Evolutionary conservation across 2,888 invertebrate genomes (phyloP).

Genomic region (Pammene aurita): DNA sequence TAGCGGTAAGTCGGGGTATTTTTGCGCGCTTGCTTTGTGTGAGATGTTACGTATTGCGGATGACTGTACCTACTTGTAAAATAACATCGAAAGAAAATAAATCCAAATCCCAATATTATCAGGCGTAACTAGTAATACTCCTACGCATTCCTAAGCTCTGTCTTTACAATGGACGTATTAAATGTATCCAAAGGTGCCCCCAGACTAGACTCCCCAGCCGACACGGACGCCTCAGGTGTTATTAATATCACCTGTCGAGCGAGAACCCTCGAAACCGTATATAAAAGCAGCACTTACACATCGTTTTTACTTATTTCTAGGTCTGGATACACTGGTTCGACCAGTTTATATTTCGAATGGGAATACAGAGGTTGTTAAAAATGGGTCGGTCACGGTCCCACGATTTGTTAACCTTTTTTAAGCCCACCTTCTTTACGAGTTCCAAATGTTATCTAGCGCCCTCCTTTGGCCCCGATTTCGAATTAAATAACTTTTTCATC

Average conservation of each 20-base stretch:
- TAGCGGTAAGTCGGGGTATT: too few relatives aligned
- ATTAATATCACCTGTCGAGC: neutral
- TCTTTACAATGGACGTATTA: conserved; percentile 1
- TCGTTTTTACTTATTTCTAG: neutral
- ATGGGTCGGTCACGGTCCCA: conserved; percentile 39
- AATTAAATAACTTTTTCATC: conserved; percentile 5
- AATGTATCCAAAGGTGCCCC: conserved; percentile 24
- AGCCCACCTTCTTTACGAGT: conserved; percentile 34
- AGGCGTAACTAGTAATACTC: conserved; percentile 9
- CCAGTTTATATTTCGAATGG: neutral
- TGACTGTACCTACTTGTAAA: neutral
- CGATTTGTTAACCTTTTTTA: conserved; percentile 42
- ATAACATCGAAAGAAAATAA: conserved; percentile 6
- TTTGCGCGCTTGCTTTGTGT: too few relatives aligned
- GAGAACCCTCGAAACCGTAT: neutral
- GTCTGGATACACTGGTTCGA: neutral
- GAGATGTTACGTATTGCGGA: too few relatives aligned
- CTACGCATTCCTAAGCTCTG: conserved; percentile 24
- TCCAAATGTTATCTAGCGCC: conserved; percentile 29
- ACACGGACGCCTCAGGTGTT: conserved; percentile 10
- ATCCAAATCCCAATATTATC: conserved; percentile 10
- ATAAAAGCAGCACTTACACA: neutral
- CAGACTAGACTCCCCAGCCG: conserved; percentile 21
- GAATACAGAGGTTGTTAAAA: conserved; percentile 28
- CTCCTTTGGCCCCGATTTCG: conserved; percentile 23